Base-by-base conservation (phyloP, 2,888 invertebrate species). In the Linnaemya tessellans region DNA sequence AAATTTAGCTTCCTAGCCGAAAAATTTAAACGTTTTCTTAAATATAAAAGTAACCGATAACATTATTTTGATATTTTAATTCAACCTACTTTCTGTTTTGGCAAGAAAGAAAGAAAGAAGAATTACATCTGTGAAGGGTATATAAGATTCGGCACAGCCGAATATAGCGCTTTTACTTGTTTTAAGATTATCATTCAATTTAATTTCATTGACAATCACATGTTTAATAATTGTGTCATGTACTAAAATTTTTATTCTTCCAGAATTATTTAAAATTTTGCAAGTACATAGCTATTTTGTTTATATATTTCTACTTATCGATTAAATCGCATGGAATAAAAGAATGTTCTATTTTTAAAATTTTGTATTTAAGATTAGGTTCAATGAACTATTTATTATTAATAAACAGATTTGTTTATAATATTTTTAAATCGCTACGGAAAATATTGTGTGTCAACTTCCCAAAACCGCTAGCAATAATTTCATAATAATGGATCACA, bases 301-400 rank as follows among this genome's bases (percentile, higher is more conserved):
- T 67, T 65, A 25, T 49, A 2, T 41, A n/a, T n/a, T n/a, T 65
- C 8, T 8, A 80, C 78, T 77, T 77, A 83, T 83, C 78, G 60
- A 70, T 70, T 30, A 35, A 70, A 77, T 65, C 77, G 77, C 75
- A 64, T 43, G 18, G 81, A 77, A 82, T 70, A 56, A 25, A n/a
- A 58, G 30, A 20, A n/a, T 35, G 30, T 41, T 60, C 41, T 67
- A 80, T 73, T 80, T 80, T 58, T 56, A 46, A 65, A 80, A 38
- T 54, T 22, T 1, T 73, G 58, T 58, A 73, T n/a, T 68, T 20
- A 35, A 49, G 49, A 73, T 67, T 67, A 67, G 54, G 80, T 73
- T 80, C 80, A 80, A 80, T 73, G 73, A 41, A 73, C 80, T 58
- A 13, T 54, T 58, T n/a, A 51, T 60, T 22, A 43, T 58, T 56